Evolutionary conservation across 2,888 invertebrate genomes (phyloP).

Genomic region (Eutolmus rufibarbis): DNA sequence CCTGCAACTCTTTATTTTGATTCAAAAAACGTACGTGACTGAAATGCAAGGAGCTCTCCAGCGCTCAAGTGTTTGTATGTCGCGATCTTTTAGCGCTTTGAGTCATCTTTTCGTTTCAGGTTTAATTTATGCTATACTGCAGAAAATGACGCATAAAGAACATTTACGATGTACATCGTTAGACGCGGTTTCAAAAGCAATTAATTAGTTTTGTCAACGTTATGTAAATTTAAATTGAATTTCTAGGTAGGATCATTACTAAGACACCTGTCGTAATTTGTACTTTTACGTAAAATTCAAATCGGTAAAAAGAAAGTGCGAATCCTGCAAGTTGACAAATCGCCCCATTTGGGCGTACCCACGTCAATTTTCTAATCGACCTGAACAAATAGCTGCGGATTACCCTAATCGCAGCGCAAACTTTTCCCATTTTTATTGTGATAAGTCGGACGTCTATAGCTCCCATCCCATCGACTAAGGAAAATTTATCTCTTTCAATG

Average conservation of each 20-base stretch:
- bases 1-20: slow-evolving; percentile 40
- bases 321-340: not conserved
- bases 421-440: slow-evolving; percentile 26
- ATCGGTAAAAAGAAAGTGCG: not conserved
- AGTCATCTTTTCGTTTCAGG: not conserved
- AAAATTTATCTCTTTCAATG: not conserved
- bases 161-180: too few relatives aligned
- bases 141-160: not conserved
- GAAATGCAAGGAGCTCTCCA: not conserved
- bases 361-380: slow-evolving; percentile 7
- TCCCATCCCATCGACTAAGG: not conserved
- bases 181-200: not conserved
- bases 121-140: not conserved
- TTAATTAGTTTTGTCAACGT: not conserved
- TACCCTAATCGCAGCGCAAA: slow-evolving; percentile 15
- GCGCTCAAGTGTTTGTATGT: not conserved
- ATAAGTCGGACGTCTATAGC: not conserved
- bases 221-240: not conserved
- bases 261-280: not conserved
- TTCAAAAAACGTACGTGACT: slow-evolving; percentile 43
- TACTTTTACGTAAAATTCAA: not conserved
- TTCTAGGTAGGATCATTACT: not conserved
- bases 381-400: slow-evolving; percentile 19
- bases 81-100: not conserved
- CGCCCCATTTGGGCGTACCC: not conserved